Evolutionary conservation across 2,888 invertebrate genomes (phyloP), one percentile per base, ranked within the genome.

Genomic region (Sphecodes monilicornis): DNA sequence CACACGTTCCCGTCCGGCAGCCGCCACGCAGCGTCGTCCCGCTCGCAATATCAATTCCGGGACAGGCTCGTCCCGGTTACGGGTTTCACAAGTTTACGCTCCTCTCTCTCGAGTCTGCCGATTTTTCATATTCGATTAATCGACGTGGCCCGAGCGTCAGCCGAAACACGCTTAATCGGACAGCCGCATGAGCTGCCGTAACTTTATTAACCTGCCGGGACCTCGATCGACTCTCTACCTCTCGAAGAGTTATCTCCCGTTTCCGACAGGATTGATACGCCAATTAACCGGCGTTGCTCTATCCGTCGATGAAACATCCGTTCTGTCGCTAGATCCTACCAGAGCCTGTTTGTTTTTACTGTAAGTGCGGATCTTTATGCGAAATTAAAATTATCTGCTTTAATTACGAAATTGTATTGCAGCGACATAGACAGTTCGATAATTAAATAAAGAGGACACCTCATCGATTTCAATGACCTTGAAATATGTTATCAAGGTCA

Each of bases 201-300:
- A 89, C 92, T 92, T 90, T 92, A 92, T 92, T 92, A 92, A 92
- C 87, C 91, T 73, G 81, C 60, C 89, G 81, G 85, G 89, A 88
- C 87, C 86, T 85, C 78, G 16, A 29, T 60, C 29, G 60, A 26
- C 29, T 41, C 41, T 39, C 41, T 41, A 4, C 41, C 41, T 41
- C 50, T 26, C n/a, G 26, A 26, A 26, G 43, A 71, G 43, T 29
- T 46, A 43, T 26, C 46, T 71, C 46, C 29, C 70, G 46, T 71
- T 46, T 43, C 43, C 60, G 60, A 32, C 29, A 3, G 46, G 43
- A 46, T 60, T 60, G 60, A 60, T 60, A 60, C 60, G 29, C 43
- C 41, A 43, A 41, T 71, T 43, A 71, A 46, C 10, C 29, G 46
- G 39, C 6, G 41, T n/a, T 50, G 50, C 13, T 41, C 26, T 57